A percentile compares a stretch with the other conserved stretches of the same genome.
Evolutionary conservation across 2,113 vertebrate species (phyloP).

Genomic region (Macquaria ambigua): DNA sequence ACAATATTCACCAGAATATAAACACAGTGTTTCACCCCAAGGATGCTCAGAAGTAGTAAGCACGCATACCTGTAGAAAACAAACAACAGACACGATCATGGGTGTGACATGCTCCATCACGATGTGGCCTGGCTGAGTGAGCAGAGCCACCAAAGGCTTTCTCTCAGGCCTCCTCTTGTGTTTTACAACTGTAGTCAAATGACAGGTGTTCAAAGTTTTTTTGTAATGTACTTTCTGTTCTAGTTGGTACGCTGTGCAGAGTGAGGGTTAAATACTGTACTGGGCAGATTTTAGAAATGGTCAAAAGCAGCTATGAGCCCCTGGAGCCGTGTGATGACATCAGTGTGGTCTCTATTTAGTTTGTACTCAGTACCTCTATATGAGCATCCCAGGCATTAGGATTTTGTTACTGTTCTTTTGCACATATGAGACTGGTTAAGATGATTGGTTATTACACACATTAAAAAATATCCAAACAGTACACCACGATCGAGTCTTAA

Average conservation of each 20-base stretch:
- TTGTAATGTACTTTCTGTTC: constrained; percentile 26
- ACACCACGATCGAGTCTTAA: no score
- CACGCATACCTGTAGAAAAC: background rate
- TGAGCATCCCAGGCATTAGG: background rate
- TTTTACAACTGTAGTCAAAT: background rate
- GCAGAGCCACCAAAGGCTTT: constrained; percentile 5
- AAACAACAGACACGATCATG: background rate
- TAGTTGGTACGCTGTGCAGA: constrained; percentile 6
- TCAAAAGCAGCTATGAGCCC: background rate
- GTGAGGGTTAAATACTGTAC: background rate
- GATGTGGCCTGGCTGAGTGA: background rate
- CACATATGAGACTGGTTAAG: background rate
- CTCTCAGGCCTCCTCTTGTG: constrained; percentile 16
- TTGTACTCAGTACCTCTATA: background rate
- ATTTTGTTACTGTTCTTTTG: background rate
- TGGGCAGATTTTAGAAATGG: background rate
- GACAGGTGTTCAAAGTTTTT: constrained; percentile 28
- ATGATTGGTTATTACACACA: background rate
- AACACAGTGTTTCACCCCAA: background rate
- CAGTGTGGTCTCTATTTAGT: background rate
- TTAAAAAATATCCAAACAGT: no score
- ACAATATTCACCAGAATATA: background rate
- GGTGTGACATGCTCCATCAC: background rate
- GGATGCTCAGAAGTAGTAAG: background rate
- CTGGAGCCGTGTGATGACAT: background rate